These are phyloP conservation scores for Furnarius figulus DNA, from an alignment of 2,113 vertebrate genomes.

Conservation along the genomic window DNA sequence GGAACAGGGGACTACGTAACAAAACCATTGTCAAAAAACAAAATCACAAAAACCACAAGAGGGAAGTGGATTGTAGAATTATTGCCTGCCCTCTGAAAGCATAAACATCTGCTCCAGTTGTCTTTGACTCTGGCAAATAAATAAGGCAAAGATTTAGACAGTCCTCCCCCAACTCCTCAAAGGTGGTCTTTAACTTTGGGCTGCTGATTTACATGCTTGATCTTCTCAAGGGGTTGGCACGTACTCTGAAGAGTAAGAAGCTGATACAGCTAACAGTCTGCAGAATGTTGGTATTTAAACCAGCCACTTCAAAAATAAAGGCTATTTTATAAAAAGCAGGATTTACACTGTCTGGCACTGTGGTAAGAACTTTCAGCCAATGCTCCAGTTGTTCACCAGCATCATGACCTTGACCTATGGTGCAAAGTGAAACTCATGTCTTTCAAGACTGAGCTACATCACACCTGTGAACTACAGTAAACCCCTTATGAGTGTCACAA, in stretches of 20 bases:
- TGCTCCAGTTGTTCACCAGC: neutral
- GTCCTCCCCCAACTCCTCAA: neutral
- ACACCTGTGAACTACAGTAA: neutral
- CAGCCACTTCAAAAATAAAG: neutral
- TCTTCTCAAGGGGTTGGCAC: neutral
- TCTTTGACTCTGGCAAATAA: neutral
- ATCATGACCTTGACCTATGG: accelerated
- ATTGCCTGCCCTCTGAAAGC: neutral
- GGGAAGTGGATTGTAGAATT: neutral
- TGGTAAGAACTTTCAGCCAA: neutral
- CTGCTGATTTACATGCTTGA: neutral
- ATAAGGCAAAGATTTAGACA: neutral
- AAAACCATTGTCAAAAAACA: neutral
- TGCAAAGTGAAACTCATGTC: neutral
- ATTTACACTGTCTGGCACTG: neutral
- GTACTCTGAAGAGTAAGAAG: neutral
- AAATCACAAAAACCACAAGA: neutral
- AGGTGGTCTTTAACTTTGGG: neutral
- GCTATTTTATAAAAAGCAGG: neutral
- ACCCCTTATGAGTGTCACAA: neutral
- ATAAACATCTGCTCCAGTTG: neutral
- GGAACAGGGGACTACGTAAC: neutral
- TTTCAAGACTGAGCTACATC: accelerated
- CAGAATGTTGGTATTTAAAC: neutral
- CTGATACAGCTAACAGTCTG: neutral